Evolutionary conservation across 2,797 vertebrate genomes (phyloP).

Genomic region (Acanthornis magna): DNA sequence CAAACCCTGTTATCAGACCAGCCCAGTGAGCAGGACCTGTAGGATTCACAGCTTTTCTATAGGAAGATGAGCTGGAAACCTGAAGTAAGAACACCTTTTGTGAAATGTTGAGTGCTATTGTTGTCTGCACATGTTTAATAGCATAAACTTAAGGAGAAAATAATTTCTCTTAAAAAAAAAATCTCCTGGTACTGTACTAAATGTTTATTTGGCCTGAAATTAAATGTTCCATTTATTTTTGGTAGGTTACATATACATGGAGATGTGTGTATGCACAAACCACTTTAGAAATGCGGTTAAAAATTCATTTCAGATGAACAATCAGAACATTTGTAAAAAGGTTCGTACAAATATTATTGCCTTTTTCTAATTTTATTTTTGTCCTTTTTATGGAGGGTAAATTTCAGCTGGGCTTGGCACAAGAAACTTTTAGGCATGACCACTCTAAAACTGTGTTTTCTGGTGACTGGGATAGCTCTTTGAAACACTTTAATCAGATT

Average conservation of each 20-base stretch:
- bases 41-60: background rate
- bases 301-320: background rate
- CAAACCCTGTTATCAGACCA: slow-evolving; percentile 47
- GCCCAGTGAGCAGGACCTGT: background rate
- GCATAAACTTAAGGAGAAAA: background rate
- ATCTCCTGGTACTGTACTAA: background rate
- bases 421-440: background rate
- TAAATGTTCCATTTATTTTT: background rate
- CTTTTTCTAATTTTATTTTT: background rate
- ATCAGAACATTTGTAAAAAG: background rate
- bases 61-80: background rate
- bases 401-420: background rate
- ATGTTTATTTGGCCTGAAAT: background rate
- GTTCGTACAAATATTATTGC: background rate
- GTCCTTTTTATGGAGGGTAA: background rate
- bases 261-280: background rate
- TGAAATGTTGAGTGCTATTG: background rate
- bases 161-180: background rate
- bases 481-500: background rate
- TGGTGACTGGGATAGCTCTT: background rate
- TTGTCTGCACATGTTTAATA: background rate
- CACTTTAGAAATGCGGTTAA: background rate
- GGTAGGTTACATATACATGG: background rate
- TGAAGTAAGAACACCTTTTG: background rate
- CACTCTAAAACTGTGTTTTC: background rate